Evolutionary conservation across 1,140 invertebrate species (phyloP), one percentile per base, ranked within the genome.

Genomic region (Hylaeus volcanicus): DNA sequence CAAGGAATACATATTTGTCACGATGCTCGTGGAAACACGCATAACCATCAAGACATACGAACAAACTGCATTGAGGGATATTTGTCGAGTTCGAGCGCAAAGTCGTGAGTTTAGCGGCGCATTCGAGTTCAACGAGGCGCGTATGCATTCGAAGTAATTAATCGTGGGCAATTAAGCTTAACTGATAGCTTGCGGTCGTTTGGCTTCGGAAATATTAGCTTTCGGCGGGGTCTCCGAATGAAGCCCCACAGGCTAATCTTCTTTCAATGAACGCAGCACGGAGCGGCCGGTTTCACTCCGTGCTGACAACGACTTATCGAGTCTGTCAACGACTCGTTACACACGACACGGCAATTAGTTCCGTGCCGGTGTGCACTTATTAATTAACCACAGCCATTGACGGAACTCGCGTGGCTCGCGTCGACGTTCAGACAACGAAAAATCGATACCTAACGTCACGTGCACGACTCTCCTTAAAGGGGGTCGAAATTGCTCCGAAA

Each of bases 301-400:
- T 41, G n/a, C 39, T 77, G 74, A 81, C 74, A 78, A 58, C 74
- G 60, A 69, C 76, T 86, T 85, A 75, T 79, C 74, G 63, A 45
- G 70, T 48, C 74, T 85, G 85, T 82, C 85, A 61, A 69, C 79
- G 68, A 48, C 79, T 79, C 80, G 68, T 85, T 82, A 72, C 74
- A 77, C 71, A 73, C 60, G 53, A 63, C 41, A 43, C 60, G 39
- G 68, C 82, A 76, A 85, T 86, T 86, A 86, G 72, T 63, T 65
- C 43, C 74, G 74, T 81, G 65, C 63, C 55, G 14, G 43, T 66
- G 53, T 39, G 37, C 43, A 64, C 73, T 84, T 84, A 84, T 85
- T 84, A 84, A 85, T 85, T 85, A 76, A 84, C 58, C 37, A 45
- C 64, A 45, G 66, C 43, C 58, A 66, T 43, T 9, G 43, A 2